Evolutionary conservation across 37 sponge, comb jelly and placozoan species (phyloP), one percentile per base, ranked within the genome.

Genomic region (Aplysina aerophoba): DNA sequence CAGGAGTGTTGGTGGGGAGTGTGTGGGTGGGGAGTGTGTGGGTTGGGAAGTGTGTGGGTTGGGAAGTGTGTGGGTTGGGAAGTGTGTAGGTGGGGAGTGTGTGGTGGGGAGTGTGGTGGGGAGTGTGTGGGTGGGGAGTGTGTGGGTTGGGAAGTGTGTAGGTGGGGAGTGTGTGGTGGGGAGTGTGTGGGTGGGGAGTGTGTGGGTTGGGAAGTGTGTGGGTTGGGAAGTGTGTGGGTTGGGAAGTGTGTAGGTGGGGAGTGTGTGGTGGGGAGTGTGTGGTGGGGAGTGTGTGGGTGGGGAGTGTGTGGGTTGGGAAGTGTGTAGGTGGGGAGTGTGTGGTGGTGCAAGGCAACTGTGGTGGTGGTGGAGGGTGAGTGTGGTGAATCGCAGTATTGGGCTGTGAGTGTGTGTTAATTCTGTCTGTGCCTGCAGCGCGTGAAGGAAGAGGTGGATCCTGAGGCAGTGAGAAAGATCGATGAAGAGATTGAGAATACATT

Each of bases 281-380:
- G 63, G 30, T 60, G 30, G 82, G 30, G 82, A 59, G 82, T 81
- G 82, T 81, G 82, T 81, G 83, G 12, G 39, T 39, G 65, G 20
- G 53, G 33, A n/a, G n/a, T n/a, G n/a, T n/a, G n/a, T n/a, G n/a
- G n/a, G n/a, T n/a, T n/a, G n/a, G n/a, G n/a, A n/a, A n/a, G n/a
- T n/a, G n/a, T 44, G 50, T 11, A 44, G 50, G 8, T 44, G 50
- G 58, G 27, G 58, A 55, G 80, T 55, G 80, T 54, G 57, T 57
- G 58, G 22, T 58, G 20, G 39, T 22, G 4, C 15, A 15, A 19
- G 79, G 0, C 19, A 40, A 21, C 27, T 35, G 37, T 25, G 25
- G n/a, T n/a, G n/a, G n/a, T n/a, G n/a, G n/a, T n/a, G n/a, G n/a
- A n/a, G n/a, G n/a, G n/a, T n/a, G n/a, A n/a, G 53, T 39, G 15